Base-by-base conservation (phyloP, 2,113 vertebrate genomes). In the Taxidea taxus region DNA sequence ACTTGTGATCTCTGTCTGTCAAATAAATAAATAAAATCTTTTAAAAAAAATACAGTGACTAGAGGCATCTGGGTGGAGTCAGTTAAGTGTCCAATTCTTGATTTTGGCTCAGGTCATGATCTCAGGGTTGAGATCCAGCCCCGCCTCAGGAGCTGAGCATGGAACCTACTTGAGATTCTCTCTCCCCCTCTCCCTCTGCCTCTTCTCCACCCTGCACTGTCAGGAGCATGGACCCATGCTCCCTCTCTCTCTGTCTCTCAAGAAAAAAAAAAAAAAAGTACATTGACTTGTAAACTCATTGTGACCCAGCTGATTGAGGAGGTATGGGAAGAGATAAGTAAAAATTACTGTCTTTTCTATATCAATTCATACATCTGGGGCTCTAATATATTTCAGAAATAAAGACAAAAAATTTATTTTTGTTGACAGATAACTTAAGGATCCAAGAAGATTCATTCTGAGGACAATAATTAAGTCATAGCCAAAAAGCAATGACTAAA, bases 391-490 rank as follows among this genome's bases (percentile, higher is more conserved):
- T 64, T 81, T 92, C 68, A 62, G 29, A 82, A 93, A 93, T 49
- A 91, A 87, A 72, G 39, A 96, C 13, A 75, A 95, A 90, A 44
- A 60, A 68, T 31, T 49, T 87, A 80, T 18, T 91, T 94, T 70
- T 95, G 29, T 77, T 70, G 64, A 94, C 84, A 90, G 80, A 87
- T 47, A 92, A 62, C 72, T 47, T 74, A 87, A 44, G 42, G 31
- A 87, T 78, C 60, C 80, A 56, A n/a, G 84, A 89, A 75, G 49
- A 96, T 29, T 84, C 42, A 34, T 44, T 81, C 44, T 82, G 29
- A 72, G 56, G 66, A 58, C 39, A 85, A 49, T 44, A 83, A 39
- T 1, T 74, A 27, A 68, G 42, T 21, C 49, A 70, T 1, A 64
- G 9, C 25, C 70, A 90, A 90, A 12, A 90, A 64, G 29, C 66